Evolutionary conservation across 2,888 invertebrate species (phyloP), one percentile per base, ranked within the genome.

Genomic region (Apodemia mormo): DNA sequence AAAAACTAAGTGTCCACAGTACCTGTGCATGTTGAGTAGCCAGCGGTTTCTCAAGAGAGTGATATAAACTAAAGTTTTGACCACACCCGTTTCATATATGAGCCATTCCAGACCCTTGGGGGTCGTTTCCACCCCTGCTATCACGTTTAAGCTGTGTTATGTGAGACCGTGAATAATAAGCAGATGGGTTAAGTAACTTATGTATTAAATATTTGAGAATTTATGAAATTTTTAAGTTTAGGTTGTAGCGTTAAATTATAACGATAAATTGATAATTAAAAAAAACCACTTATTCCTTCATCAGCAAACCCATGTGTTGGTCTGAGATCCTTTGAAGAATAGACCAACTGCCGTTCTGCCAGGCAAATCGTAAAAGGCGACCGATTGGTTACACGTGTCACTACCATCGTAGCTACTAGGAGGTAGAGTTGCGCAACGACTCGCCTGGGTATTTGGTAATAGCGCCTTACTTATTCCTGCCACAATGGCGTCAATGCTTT

Each of bases 61-160:
- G 1, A 45, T 69, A 67, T 56, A 69, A 54, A 67, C 52, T 66
- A 66, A 71, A 68, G 40, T 69, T 69, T 69, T 43, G 69, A 69
- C 56, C 65, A 43, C 69, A 49, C 37, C 43, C 65, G 65, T 69
- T 43, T 54, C 56, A 56, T 68, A 49, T 71, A 69, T 66, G 70
- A 14, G 54, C 52, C 56, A 69, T 66, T 61, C 70, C 65, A 61
- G 64, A 61, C 68, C 70, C 72, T 68, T 29, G 72, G 65, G 72
- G 68, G 72, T 70, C 72, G 72, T 72, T 68, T 52, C 40, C 66
- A 72, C 70, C 72, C 65, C 70, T 64, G 66, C 29, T 66, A 49
- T 70, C 54, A 69, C 45, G 66, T 58, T 70, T 68, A 43, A 66
- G 49, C 61, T 61, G 33, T 61, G 61, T 61, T 61, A 61, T 61